Evolutionary conservation across 2,113 vertebrate genomes (phyloP).

Genomic region (Lophura nycthemera): DNA sequence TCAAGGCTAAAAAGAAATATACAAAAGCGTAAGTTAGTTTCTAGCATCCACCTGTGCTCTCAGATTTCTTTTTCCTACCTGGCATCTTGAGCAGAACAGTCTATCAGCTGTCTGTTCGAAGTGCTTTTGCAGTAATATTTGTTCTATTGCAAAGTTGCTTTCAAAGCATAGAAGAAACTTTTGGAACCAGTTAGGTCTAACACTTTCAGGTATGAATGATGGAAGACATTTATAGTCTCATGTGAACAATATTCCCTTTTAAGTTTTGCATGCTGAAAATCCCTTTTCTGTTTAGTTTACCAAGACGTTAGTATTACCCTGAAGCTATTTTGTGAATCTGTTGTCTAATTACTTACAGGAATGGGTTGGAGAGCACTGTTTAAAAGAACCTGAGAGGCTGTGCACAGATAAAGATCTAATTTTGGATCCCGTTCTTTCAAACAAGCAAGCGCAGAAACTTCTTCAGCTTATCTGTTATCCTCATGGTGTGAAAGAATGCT

Average conservation of each 20-base stretch:
- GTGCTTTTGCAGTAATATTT: neutral
- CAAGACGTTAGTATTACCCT: neutral
- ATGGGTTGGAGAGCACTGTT: constrained; percentile 83
- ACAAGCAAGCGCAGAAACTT: constrained; percentile 81
- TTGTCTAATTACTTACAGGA: constrained; percentile 62
- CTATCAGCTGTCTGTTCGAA: neutral
- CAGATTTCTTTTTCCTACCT: neutral
- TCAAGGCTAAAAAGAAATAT: no score
- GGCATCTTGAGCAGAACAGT: neutral
- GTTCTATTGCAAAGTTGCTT: neutral
- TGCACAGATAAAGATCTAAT: constrained; percentile 84
- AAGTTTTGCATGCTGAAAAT: neutral
- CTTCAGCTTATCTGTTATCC: constrained; percentile 83
- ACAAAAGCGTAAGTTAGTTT: neutral
- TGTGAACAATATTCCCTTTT: neutral
- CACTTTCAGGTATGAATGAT: neutral
- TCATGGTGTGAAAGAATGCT: constrained; percentile 72
- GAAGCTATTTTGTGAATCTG: neutral
- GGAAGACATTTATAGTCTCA: neutral
- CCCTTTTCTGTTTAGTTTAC: neutral
- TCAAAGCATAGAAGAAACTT: neutral
- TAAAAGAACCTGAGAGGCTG: constrained; percentile 81
- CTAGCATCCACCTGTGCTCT: neutral
- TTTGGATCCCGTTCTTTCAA: constrained; percentile 81
- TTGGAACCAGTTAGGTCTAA: neutral